Base-by-base conservation (phyloP, 2,797 vertebrate species). In the Tapirus indicus region DNA sequence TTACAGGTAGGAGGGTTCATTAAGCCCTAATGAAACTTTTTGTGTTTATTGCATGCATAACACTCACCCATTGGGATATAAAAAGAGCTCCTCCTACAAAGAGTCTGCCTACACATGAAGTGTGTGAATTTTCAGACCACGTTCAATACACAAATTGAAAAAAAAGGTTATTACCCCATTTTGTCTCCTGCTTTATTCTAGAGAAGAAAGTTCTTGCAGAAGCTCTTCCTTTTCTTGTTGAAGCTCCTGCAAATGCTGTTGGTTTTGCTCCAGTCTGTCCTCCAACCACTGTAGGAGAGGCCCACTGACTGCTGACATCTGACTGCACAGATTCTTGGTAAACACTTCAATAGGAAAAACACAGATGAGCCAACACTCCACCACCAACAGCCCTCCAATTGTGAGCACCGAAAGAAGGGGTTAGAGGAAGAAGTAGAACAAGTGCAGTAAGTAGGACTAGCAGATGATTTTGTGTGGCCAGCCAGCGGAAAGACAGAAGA, bases 311-410 rank as follows among this genome's bases (percentile, higher is more conserved):
- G 99, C 99, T 0, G 99, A 99, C 99, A 99, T 99, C 98, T 99
- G 99, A 97, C 99, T 99, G 99, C 99, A 99, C 88, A 99, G 99
- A 98, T 99, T 99, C 99, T 99, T 99, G 13, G 99, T 99, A 98
- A 99, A 99, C 97, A 99, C 99, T 98, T 97, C 38, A 94, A 97
- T 69, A 93, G 85, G 49, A 95, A 98, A 97, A 88, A 84, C 3
- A 32, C 6, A 85, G 44, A 68, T 87, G 27, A 93, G 54, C 23
- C 21, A 79, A 69, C 58, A 62, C n/a, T 60, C 23, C 44, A 58
- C 49, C 83, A 58, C 58, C 58, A 77, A 62, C 1, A 75, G 52
- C 35, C 32, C 64, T 21, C 56, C 44, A 85, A 23, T 62, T 17
- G 6, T 69, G 49, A 87, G 38, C 68, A 92, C 8, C 68, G 54